Evolutionary conservation across 2,113 vertebrate species (phyloP), one percentile per base, ranked within the genome.

Genomic region (Sciurus niger): DNA sequence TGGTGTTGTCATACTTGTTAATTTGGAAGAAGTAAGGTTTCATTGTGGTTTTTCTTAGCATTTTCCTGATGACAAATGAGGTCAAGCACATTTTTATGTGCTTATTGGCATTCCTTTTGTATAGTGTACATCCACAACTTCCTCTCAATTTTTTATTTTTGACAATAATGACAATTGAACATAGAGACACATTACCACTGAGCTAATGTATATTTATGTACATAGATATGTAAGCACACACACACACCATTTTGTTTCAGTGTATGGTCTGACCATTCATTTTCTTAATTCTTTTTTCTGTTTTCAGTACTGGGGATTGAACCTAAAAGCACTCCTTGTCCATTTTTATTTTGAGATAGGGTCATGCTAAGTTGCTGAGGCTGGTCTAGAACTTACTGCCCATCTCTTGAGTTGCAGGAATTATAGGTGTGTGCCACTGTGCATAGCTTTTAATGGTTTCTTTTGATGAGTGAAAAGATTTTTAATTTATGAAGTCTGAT

Each of bases 51-150:
- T 93, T 76, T 79, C 79, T 83, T 65, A 90, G 12, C 7, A 84
- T 88, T 91, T 87, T 43, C 73, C 43, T 74, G 40, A 91, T 60
- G 34, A 88, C 40, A 91, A 85, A 80, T 84, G 34, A 84, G n/a
- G n/a, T 24, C 63, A 6, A 93, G 10, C 17, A 74, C 63, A 17
- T 84, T 96, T 93, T 74, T 16, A 32, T 85, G 28, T 90, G 58
- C 65, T 91, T 68, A 74, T 16, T 89, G 67, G 37, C 4, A 55
- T 28, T 92, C 78, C 40, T 90, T 85, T 82, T 65, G 10, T 73
- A 79, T 8, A 88, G 28, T 80, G 22, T 84, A 63, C 85, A 84
- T 78, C 78, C 20, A 53, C 25, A 89, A 93, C 67, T 85, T 92
- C 78, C 13, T 34, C 34, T 34, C 13, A 28, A 68, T 60, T 25